Evolutionary conservation across 2,113 vertebrate genomes (phyloP).

Genomic region (Oenanthe melanoleuca): DNA sequence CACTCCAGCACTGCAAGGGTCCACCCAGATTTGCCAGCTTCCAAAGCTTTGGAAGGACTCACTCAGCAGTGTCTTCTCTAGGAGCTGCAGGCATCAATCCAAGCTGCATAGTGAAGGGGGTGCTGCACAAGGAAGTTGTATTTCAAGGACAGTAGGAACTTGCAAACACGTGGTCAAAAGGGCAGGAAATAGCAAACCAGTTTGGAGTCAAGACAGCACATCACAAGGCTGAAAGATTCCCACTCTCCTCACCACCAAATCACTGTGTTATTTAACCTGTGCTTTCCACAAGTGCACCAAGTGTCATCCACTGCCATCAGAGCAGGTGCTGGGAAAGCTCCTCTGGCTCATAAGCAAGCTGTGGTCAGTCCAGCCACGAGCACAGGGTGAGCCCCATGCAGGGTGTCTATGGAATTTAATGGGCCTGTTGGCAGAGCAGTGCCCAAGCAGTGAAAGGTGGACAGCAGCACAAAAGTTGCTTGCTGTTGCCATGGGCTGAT

Average conservation of each 20-base stretch:
- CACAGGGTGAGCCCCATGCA: fast-evolving
- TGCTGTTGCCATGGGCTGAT: neutral
- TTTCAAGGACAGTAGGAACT: neutral
- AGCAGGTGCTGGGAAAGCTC: neutral
- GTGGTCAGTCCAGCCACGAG: fast-evolving
- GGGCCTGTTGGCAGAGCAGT: neutral
- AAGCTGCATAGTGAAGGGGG: neutral
- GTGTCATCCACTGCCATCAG: neutral
- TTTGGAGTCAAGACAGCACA: neutral
- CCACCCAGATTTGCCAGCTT: neutral
- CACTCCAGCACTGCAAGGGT: neutral
- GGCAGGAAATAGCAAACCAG: neutral
- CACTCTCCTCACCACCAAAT: neutral
- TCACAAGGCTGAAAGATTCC: neutral
- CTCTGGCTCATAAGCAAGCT: neutral
- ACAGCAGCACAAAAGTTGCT: neutral
- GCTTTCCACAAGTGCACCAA: neutral
- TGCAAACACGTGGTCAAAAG: neutral
- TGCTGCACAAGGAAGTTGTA: neutral
- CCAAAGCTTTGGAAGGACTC: neutral
- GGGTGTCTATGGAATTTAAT: neutral
- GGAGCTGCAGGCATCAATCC: neutral
- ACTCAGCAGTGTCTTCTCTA: neutral
- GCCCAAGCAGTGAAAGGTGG: neutral
- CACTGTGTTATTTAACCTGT: neutral